phyloP scores from a whole-genome alignment of 2,888 invertebrate genomes.

The Chalcis sispes region DNA sequence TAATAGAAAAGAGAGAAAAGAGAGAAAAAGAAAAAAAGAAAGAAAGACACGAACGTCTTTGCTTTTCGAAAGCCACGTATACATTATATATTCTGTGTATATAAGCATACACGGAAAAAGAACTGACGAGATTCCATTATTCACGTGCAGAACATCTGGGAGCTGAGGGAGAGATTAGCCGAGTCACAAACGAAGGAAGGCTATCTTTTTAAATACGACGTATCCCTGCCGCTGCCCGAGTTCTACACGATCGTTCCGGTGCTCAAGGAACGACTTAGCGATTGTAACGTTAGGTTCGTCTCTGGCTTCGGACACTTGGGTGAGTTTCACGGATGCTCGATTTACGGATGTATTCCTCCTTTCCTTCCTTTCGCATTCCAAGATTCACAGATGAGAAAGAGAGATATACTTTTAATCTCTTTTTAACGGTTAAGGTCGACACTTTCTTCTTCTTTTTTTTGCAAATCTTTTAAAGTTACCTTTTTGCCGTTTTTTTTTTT shows the following conservation, averaged over 20 bases:
- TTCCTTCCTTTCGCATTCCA: not conserved
- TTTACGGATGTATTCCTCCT: not conserved
- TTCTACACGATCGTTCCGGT: slow-evolving; percentile 91
- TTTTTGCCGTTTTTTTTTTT: too few species aligned
- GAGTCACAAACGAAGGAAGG: slow-evolving; percentile 87
- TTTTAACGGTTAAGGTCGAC: too few species aligned
- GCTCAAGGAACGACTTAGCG: slow-evolving; percentile 82
- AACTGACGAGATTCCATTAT: slow-evolving; percentile 2
- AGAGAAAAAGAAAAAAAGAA: too few species aligned
- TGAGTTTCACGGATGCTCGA: slow-evolving; percentile 73
- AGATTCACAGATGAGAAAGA: not conserved
- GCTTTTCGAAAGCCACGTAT: too few species aligned
- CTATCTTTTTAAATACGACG: slow-evolving; percentile 96
- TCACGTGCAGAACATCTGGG: slow-evolving; percentile 84
- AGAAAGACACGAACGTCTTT: too few species aligned
- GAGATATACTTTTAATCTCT: too few species aligned
- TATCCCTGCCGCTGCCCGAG: slow-evolving; percentile 89
- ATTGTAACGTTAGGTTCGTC: slow-evolving; percentile 79
- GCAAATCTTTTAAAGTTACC: too few species aligned
- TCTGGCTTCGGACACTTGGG: slow-evolving; percentile 97
- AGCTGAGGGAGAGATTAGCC: slow-evolving; percentile 89
- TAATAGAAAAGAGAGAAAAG: not conserved
- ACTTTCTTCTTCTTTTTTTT: too few species aligned
- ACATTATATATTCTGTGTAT: too few species aligned
- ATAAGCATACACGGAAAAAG: too few species aligned